Conservation (phyloP, 2,888 invertebrate species). For the Rhopalosiphum nymphaeae region DNA sequence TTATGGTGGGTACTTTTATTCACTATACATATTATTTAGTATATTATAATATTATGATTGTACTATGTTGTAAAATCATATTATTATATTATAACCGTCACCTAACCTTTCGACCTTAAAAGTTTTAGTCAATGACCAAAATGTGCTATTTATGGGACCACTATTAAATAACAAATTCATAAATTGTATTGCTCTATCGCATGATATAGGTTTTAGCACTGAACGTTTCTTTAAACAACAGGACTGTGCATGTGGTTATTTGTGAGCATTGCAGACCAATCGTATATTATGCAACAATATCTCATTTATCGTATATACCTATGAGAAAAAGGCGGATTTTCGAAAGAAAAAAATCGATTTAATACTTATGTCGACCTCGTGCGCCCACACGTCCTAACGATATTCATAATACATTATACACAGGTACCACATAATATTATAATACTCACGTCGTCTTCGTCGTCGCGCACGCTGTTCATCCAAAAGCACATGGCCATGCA, state of each 20-base stretch:
- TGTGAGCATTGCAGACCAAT: background rate
- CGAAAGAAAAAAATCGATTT: background rate
- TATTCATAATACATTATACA: background rate
- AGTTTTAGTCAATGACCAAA: too few relatives aligned
- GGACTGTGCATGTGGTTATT: background rate
- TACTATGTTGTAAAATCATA: too few relatives aligned
- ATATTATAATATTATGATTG: too few relatives aligned
- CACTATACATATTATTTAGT: too few relatives aligned
- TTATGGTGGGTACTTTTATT: too few relatives aligned
- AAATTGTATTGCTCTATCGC: background rate
- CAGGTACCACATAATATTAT: background rate
- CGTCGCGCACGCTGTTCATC: slow-evolving; percentile 71
- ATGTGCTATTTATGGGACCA: background rate
- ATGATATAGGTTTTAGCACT: background rate
- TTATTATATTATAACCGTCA: too few relatives aligned
- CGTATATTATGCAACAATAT: too few relatives aligned
- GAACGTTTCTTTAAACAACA: background rate
- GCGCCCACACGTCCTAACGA: background rate
- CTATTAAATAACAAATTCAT: background rate
- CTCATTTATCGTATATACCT: too few relatives aligned
- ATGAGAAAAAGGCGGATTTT: background rate
- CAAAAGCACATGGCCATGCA: slow-evolving; percentile 83
- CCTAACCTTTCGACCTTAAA: too few relatives aligned
- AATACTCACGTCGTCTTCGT: slow-evolving; percentile 66
- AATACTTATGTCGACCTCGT: too few relatives aligned